phyloP scores from a whole-genome alignment of 1,140 invertebrate genomes.

The Pogonus chalceus region DNA sequence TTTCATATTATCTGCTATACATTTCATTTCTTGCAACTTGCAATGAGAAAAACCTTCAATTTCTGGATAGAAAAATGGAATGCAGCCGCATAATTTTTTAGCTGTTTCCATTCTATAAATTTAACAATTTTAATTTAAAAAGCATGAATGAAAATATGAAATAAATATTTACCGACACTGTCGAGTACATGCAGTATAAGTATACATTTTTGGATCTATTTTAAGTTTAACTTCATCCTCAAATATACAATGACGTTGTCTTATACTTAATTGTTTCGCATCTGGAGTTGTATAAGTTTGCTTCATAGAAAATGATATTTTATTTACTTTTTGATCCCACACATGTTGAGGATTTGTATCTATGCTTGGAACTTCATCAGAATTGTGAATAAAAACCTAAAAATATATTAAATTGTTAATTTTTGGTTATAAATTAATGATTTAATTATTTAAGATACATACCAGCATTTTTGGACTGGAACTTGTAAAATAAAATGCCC shows the following conservation, averaged over 20 bases:
- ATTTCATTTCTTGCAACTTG: conserved; percentile 42
- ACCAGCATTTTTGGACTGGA: conserved; percentile 39
- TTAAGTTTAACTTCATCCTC: conserved; percentile 48
- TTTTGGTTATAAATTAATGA: too few relatives aligned
- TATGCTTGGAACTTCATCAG: conserved; percentile 52
- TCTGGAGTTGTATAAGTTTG: conserved; percentile 62
- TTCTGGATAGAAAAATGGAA: conserved; percentile 53
- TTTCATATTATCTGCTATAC: conserved; percentile 42
- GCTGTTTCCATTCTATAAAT: conserved; percentile 43
- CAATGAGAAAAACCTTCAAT: conserved; percentile 46
- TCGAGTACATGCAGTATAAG: conserved; percentile 56
- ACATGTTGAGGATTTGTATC: conserved; percentile 54
- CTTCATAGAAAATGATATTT: conserved; percentile 54
- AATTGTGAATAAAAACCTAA: conserved; percentile 54
- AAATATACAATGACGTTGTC: conserved; percentile 56
- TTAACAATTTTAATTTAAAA: too few relatives aligned
- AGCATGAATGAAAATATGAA: not conserved
- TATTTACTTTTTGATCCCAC: conserved; percentile 52
- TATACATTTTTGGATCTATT: conserved; percentile 45
- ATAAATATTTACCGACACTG: conserved; percentile 43
- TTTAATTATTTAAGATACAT: conserved; percentile 20
- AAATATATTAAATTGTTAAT: not conserved
- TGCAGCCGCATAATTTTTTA: conserved; percentile 49
- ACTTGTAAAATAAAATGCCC: conserved; percentile 44
- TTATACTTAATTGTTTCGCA: conserved; percentile 51